These are phyloP conservation scores for Strigamia maritima DNA, from an alignment of 2,888 invertebrate species.

Conservation along the genomic window DNA sequence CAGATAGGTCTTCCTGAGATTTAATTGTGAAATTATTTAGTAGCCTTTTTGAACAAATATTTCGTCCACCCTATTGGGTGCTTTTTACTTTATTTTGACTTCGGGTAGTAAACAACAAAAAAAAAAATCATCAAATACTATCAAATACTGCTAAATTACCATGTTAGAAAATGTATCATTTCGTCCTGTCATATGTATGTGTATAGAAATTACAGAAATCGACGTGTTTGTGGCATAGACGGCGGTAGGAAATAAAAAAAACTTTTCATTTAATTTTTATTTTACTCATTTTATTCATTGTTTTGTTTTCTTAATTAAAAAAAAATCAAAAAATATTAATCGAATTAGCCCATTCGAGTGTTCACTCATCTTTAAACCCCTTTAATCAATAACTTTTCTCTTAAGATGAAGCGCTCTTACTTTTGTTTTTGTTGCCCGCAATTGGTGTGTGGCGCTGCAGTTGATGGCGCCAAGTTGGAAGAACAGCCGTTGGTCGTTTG, in stretches of 20 bases:
- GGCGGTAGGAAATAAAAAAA: constrained; percentile 30
- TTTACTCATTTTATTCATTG: background rate
- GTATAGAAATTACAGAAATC: constrained; percentile 9
- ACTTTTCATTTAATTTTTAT: constrained; percentile 15
- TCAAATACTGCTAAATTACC: background rate
- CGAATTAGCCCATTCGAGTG: background rate
- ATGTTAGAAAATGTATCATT: constrained; percentile 31
- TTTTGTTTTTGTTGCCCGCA: background rate
- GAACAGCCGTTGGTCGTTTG: background rate
- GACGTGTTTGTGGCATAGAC: constrained; percentile 22
- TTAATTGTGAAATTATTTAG: background rate
- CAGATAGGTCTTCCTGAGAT: constrained; percentile 4
- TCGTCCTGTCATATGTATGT: constrained; percentile 34
- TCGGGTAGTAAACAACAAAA: background rate
- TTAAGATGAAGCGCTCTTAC: background rate
- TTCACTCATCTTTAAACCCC: background rate
- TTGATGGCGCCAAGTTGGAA: constrained; percentile 26
- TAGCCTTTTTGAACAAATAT: background rate
- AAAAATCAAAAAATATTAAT: background rate
- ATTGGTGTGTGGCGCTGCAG: background rate
- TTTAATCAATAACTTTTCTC: background rate
- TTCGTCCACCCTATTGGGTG: background rate
- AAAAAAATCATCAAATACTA: background rate
- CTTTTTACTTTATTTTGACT: background rate
- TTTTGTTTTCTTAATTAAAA: background rate